phyloP scores from a whole-genome alignment of 2,113 vertebrate species.

The Brienomyrus brachyistius region DNA sequence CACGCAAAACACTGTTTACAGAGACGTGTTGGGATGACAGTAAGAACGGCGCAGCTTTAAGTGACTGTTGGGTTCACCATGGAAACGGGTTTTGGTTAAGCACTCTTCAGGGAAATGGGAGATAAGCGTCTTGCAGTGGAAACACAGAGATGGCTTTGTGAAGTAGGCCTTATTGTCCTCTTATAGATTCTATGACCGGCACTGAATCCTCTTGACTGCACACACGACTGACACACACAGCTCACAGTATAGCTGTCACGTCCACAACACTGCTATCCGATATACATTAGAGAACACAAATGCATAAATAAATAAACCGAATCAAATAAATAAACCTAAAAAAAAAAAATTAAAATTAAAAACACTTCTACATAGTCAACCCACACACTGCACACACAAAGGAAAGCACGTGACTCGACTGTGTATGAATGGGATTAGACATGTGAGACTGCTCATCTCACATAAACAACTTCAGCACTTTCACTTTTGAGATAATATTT shows the following conservation, averaged over 20 bases:
- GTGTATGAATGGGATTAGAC: background rate
- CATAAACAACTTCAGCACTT: background rate
- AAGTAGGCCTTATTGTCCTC: background rate
- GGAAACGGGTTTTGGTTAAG: background rate
- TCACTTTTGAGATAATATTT: constrained; percentile 2
- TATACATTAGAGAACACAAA: constrained; percentile 6
- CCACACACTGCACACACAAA: background rate
- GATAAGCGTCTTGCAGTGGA: background rate
- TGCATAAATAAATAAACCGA: background rate
- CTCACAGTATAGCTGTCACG: background rate
- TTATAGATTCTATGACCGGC: background rate
- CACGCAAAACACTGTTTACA: background rate
- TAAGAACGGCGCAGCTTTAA: background rate
- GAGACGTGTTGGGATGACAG: background rate
- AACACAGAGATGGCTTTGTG: background rate
- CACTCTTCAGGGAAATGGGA: background rate
- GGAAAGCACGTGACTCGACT: background rate
- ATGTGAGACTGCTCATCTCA: background rate
- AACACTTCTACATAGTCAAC: background rate
- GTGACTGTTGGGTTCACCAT: constrained; percentile 7
- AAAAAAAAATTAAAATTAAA: background rate
- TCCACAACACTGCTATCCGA: background rate
- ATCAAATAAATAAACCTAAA: background rate
- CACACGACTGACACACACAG: background rate
- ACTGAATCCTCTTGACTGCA: background rate